Evolutionary conservation across 2,888 invertebrate genomes (phyloP), one percentile per base, ranked within the genome.

Genomic region (Temnothorax ravouxi): DNA sequence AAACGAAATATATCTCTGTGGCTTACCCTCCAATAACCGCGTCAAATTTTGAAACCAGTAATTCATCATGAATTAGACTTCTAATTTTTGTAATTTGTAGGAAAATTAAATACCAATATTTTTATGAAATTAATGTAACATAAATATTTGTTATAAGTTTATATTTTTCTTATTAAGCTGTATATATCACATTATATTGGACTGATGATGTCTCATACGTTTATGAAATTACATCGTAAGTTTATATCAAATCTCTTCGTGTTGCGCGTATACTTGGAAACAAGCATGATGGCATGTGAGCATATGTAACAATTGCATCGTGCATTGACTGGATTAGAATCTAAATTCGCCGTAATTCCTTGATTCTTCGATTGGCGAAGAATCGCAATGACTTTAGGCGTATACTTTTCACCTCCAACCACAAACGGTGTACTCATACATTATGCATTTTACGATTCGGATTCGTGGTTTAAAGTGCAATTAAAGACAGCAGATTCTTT

Each of bases 241-340:
- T 21, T 59, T 4, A 15, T 56, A 54, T 67, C 62, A 75, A 88
- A 84, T 75, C 67, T 80, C 34, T 74, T 89, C 83, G 69, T 81
- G 88, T 81, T 85, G 61, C 82, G 71, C 75, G 69, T 56, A 83
- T 89, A 87, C 89, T 79, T 85, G 89, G 89, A 89, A 89, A 41
- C 84, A 88, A 84, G 89, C 89, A 89, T 89, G 89, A 89, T 81
- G 89, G 89, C 88, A 89, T 89, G 89, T 82, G 87, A 86, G 87
- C 89, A 89, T 88, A 88, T 89, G 89, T 87, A 89, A 89, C 89
- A 89, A 88, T 87, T 89, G 89, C 89, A 71, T 86, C 85, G 88
- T 87, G 89, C 89, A 83, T 77, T 85, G 89, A 89, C 87, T 89
- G 85, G 85, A 89, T 89, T 89, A 89, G 89, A 88, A 87, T 88